phyloP scores from a whole-genome alignment of 2,113 vertebrate genomes.

The Grallaria varia region DNA sequence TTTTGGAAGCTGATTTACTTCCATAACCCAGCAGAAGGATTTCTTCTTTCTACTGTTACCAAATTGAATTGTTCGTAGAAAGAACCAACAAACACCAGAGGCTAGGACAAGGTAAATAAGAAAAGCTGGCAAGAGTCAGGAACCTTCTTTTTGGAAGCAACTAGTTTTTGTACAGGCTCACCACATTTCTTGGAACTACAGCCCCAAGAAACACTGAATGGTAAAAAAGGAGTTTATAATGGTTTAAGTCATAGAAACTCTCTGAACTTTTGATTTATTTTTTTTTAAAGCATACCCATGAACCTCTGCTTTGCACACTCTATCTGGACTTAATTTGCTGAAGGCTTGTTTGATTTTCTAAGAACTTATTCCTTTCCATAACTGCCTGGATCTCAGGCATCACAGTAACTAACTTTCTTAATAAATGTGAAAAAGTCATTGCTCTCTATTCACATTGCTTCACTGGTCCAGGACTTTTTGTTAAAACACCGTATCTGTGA shows the following conservation, averaged over 20 bases:
- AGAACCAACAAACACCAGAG: background rate
- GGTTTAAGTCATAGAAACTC: background rate
- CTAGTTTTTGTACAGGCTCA: background rate
- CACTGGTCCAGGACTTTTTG: background rate
- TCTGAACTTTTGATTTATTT: background rate
- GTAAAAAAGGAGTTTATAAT: background rate
- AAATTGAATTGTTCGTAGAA: background rate
- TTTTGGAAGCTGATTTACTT: background rate
- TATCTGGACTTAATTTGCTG: background rate
- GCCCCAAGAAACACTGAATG: background rate
- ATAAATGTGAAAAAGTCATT: background rate
- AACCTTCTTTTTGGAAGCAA: background rate
- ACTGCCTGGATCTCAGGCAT: background rate
- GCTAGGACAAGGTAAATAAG: background rate
- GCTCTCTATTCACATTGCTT: background rate
- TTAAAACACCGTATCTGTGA: background rate
- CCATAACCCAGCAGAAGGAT: background rate
- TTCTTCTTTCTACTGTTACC: background rate
- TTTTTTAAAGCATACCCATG: background rate
- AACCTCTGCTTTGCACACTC: background rate
- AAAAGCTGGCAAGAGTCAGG: background rate
- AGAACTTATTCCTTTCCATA: background rate
- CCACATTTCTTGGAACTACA: background rate
- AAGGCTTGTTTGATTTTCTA: background rate
- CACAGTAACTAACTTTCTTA: background rate